Base-by-base conservation (phyloP, 1,140 invertebrate genomes). In the Venustaconcha ellipsiformis region DNA sequence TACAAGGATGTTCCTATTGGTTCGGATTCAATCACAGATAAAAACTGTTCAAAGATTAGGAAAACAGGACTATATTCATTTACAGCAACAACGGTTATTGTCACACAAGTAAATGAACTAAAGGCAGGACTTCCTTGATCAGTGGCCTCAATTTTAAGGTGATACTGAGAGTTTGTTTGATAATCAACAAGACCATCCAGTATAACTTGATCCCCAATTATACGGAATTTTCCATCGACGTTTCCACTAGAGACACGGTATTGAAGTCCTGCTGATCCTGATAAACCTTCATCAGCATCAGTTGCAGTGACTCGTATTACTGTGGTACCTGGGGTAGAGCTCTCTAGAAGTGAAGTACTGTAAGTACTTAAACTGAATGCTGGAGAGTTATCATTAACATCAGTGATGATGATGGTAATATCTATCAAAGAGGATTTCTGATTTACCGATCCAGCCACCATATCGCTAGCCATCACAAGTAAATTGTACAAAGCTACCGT, bases 301-400 rank as follows among this genome's bases (percentile, higher is more conserved):
- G 57, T 71, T n/a, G 82, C 80, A 4, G 74, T 67, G 0, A 82
- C 80, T 69, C 79, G 57, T 15, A 71, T 67, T 5, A 83, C 26
- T 17, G 63, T 62, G 20, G 70, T 76, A 14, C 79, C 83, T 57
- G 79, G 65, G n/a, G 78, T 68, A 23, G 68, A 63, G 37, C 67
- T 72, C 72, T 86, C 84, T 14, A 67, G 66, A 6, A 81, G 37
- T 59, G 59, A 76, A 13, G 56, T 23, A 12, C 68, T 75, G 68
- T 80, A 80, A n/a, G 78, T 65, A 23, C 68, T 58, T 56, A 30
- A 62, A 8, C 55, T 58, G 57, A 96, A 96, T 12, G 93, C 89
- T 0, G 97, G 97, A 1, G 94, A 89, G 89, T 98, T 97, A 88
- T 99, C 97, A 88, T 99, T 99, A 0, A 95, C 93, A 88, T 99